These are phyloP conservation scores for Harpagifer antarcticus DNA, from an alignment of 2,797 vertebrate species.

Conservation along the genomic window DNA sequence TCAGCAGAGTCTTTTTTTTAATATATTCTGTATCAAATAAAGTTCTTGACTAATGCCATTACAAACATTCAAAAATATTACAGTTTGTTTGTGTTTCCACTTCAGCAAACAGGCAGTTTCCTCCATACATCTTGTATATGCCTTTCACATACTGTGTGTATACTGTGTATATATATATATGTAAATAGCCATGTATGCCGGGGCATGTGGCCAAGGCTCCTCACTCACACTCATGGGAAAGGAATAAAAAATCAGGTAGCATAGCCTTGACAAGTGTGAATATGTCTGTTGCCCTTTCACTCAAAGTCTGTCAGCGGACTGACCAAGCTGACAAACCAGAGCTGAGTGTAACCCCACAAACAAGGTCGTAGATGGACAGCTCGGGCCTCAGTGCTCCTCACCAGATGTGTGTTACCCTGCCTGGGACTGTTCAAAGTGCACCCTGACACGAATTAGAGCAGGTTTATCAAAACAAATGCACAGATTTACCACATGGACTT, in stretches of 20 bases:
- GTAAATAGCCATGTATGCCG: conserved; percentile 39
- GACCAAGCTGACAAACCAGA: conserved; percentile 81
- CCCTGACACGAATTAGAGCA: conserved; percentile 35
- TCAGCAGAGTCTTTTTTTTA: background rate
- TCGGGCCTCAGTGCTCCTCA: conserved; percentile 57
- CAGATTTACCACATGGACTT: conserved; percentile 13
- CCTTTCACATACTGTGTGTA: background rate
- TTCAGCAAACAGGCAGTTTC: conserved; percentile 17
- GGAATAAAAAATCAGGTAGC: conserved; percentile 73
- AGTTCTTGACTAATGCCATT: too few relatives aligned
- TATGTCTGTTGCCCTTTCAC: conserved; percentile 81
- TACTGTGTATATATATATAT: conserved; percentile 22
- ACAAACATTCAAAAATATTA: background rate
- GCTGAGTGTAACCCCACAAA: conserved; percentile 76
- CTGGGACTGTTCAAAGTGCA: conserved; percentile 43
- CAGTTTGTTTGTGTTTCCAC: conserved; percentile 10
- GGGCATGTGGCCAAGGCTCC: conserved; percentile 50
- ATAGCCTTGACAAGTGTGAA: conserved; percentile 81
- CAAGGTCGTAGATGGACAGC: conserved; percentile 75
- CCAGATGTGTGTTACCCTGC: conserved; percentile 64
- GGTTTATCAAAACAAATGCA: conserved; percentile 37
- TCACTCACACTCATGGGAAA: conserved; percentile 54
- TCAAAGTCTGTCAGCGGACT: conserved; percentile 81
- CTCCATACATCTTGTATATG: conserved; percentile 7
- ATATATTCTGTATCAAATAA: background rate